These are phyloP conservation scores for Eulimnadia texana DNA, from an alignment of 1,140 invertebrate species.

Conservation along the genomic window DNA sequence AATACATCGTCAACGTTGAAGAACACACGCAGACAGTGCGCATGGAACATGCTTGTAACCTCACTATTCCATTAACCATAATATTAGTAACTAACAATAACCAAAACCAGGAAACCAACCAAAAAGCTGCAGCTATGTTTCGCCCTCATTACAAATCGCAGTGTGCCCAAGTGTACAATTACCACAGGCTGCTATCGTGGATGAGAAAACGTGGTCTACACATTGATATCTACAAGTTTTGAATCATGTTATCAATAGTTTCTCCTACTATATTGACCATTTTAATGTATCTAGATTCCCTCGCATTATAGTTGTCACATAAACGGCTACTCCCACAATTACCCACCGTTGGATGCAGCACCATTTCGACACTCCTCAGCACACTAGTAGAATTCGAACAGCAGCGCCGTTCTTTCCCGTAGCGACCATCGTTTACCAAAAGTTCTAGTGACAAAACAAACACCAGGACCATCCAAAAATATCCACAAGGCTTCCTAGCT, in stretches of 20 bases:
- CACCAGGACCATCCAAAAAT: background rate
- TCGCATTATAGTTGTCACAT: slow-evolving; percentile 72
- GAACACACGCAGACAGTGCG: slow-evolving; percentile 70
- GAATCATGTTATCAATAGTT: too few relatives aligned
- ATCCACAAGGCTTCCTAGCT: too few relatives aligned
- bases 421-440: too few relatives aligned
- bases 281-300: slow-evolving; percentile 43
- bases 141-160: slow-evolving; percentile 63
- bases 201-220: slow-evolving; percentile 62
- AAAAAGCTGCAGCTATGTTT: slow-evolving; percentile 60
- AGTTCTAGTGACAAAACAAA: too few relatives aligned
- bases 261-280: too few relatives aligned
- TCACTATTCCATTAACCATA: too few relatives aligned
- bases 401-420: too few relatives aligned
- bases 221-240: slow-evolving; percentile 75
- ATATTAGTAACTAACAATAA: too few relatives aligned
- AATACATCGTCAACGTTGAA: slow-evolving; percentile 72
- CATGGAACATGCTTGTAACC: slow-evolving; percentile 66
- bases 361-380: background rate
- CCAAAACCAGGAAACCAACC: slow-evolving; percentile 44
- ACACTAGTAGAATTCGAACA: too few relatives aligned
- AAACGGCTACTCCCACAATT: slow-evolving; percentile 39
- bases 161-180: slow-evolving; percentile 71
- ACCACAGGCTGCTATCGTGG: slow-evolving; percentile 71
- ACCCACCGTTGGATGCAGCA: slow-evolving; percentile 21